phyloP scores from a whole-genome alignment of 2,797 vertebrate genomes.

The Thunnus albacares region DNA sequence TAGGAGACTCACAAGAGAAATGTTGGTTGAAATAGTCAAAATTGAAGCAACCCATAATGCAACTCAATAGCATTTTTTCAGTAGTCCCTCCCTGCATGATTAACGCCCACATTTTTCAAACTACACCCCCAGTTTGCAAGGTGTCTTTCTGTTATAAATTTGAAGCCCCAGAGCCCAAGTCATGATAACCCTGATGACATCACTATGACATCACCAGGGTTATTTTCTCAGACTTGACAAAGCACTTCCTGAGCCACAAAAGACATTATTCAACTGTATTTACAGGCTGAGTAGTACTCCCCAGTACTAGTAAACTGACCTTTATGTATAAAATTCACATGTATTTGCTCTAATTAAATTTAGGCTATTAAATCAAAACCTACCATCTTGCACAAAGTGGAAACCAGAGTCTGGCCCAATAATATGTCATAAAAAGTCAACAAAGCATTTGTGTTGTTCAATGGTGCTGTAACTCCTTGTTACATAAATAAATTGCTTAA shows the following conservation, averaged over 20 bases:
- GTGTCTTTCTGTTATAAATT: too few relatives aligned
- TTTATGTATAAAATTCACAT: neutral
- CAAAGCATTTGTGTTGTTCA: neutral
- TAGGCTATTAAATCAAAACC: neutral
- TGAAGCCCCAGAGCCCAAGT: too few relatives aligned
- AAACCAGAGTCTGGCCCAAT: neutral
- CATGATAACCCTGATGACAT: neutral
- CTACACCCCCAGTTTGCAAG: too few relatives aligned
- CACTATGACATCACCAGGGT: neutral
- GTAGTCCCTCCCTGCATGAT: neutral
- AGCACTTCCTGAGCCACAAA: too few relatives aligned
- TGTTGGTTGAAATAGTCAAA: neutral
- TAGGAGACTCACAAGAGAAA: too few relatives aligned
- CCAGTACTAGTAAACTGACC: too few relatives aligned
- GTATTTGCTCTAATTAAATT: neutral
- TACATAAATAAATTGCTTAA: slow-evolving; percentile 20
- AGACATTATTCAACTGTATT: too few relatives aligned
- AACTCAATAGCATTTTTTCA: neutral
- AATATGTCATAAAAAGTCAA: neutral
- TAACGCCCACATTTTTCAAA: too few relatives aligned
- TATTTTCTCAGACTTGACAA: too few relatives aligned
- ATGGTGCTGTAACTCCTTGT: neutral
- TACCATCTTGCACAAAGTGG: neutral
- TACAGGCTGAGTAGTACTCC: too few relatives aligned
- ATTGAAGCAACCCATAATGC: neutral